Percentiles rank a stretch among this genome's conserved stretches.
These are phyloP conservation scores for Trichonephila clavipes DNA, from an alignment of 1,140 invertebrate species.

Conservation along the genomic window DNA sequence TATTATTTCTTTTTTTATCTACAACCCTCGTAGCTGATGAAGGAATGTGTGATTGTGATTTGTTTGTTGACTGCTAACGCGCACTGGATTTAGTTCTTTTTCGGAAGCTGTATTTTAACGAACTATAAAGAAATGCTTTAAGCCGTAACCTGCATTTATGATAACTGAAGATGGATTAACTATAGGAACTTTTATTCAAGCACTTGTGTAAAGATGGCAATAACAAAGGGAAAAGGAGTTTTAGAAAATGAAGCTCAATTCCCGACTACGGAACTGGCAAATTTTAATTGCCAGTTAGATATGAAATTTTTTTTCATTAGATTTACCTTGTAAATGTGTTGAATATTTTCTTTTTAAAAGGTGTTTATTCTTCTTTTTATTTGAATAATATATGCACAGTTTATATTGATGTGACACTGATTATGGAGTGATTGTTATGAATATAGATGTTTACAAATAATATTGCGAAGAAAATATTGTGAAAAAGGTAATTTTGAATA, in stretches of 20 bases:
- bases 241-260: neutral
- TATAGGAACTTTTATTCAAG: neutral
- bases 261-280: neutral
- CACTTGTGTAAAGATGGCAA: conserved; percentile 10
- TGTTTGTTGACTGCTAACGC: neutral
- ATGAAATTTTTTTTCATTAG: neutral
- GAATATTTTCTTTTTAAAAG: neutral
- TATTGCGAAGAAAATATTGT: too few species aligned
- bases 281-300: neutral
- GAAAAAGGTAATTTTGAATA: too few species aligned
- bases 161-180: neutral
- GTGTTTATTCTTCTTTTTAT: neutral
- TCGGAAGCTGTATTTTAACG: neutral
- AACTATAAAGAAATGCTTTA: neutral
- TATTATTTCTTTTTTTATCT: too few species aligned
- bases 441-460: too few species aligned
- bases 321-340: neutral
- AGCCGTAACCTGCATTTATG: too few species aligned
- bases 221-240: neutral
- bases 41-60: too few species aligned
- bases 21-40: too few species aligned
- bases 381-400: neutral
- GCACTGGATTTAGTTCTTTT: neutral
- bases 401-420: too few species aligned
- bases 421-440: too few species aligned